Conservation (phyloP, 2,797 vertebrate species). For the Ispidina picta region DNA sequence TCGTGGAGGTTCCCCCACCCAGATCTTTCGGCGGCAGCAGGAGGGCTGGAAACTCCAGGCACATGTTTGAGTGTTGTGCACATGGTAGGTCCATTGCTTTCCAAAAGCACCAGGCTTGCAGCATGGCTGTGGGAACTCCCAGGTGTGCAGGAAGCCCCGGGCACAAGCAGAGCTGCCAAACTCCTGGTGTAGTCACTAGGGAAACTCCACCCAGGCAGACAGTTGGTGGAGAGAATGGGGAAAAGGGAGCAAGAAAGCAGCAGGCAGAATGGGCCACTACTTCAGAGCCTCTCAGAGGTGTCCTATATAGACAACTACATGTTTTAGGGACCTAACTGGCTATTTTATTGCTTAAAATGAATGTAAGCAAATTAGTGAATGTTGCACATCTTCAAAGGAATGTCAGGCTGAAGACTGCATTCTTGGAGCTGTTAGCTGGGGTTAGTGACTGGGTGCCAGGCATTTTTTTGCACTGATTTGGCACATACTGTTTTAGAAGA, state of each 20-base stretch:
- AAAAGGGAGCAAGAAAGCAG: not conserved
- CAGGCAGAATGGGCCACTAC: not conserved
- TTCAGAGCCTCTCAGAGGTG: not conserved
- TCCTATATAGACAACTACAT: accelerated
- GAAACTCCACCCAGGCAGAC: not conserved
- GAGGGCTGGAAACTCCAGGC: slow-evolving; percentile 18
- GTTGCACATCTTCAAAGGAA: not conserved
- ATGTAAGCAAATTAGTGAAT: not conserved
- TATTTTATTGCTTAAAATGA: not conserved
- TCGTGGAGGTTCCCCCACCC: accelerated
- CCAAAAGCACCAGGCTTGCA: not conserved
- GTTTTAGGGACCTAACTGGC: not conserved
- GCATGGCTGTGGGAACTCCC: not conserved
- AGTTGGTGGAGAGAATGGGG: not conserved
- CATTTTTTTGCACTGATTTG: not conserved
- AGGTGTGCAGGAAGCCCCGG: not conserved
- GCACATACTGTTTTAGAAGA: not conserved
- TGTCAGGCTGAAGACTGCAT: not conserved
- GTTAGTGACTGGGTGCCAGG: not conserved
- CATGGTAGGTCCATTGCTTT: not conserved
- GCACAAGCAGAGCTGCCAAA: not conserved
- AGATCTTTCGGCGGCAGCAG: not conserved
- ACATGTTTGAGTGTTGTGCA: not conserved
- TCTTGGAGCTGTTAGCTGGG: not conserved
- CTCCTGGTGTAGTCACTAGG: not conserved